Percentiles rank a stretch among this genome's conserved stretches.
phyloP scores from a whole-genome alignment of 2,113 vertebrate species.

The Dasypus novemcinctus region DNA sequence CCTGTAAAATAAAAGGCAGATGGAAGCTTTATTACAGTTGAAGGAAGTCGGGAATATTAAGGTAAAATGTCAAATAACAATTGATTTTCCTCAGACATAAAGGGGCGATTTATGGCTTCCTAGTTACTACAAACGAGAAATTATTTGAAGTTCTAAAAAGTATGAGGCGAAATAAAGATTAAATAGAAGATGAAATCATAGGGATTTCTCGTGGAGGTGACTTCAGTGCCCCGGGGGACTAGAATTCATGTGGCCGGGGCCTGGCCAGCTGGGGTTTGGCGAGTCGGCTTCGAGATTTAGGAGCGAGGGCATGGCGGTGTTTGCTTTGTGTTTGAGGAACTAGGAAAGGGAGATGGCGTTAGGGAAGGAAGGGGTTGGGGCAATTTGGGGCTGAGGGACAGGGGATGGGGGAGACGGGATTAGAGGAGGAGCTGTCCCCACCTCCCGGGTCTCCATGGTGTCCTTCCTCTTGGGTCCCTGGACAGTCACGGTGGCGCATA shows the following conservation, averaged over 20 bases:
- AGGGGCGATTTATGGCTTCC: conserved; percentile 80
- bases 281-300: not conserved
- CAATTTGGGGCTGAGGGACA: not conserved
- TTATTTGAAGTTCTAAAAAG: conserved; percentile 79
- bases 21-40: conserved; percentile 81
- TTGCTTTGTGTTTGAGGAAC: conserved; percentile 23
- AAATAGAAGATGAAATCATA: conserved; percentile 80
- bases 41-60: conserved; percentile 83
- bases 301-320: not conserved
- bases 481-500: fast-evolving
- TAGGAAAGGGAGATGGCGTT: not conserved
- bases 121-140: conserved; percentile 79
- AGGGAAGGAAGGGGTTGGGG: not conserved
- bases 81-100: conserved; percentile 82
- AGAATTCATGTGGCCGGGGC: not conserved
- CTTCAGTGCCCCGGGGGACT: conserved; percentile 41
- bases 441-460: not conserved
- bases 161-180: conserved; percentile 78
- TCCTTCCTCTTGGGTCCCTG: not conserved
- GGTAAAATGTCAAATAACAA: conserved; percentile 83
- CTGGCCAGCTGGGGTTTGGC: not conserved
- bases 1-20: conserved; percentile 83
- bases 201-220: conserved; percentile 51
- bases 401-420: not conserved
- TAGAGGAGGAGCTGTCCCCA: not conserved